Evolutionary conservation across 2,888 invertebrate species (phyloP).

Genomic region (Cosmopolites sordidus): DNA sequence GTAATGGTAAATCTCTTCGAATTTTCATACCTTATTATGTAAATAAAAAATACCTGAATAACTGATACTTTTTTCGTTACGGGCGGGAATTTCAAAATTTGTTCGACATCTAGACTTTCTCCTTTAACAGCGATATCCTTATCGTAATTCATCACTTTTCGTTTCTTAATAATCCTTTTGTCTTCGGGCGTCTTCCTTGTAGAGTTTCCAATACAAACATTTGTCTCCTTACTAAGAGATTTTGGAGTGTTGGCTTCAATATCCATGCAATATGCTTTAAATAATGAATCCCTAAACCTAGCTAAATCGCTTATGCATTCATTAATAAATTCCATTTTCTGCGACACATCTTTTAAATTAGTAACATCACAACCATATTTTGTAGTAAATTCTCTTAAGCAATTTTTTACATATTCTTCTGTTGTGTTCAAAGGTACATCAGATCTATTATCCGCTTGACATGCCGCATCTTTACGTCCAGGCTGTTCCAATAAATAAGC

Average conservation of each 20-base stretch:
- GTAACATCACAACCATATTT: not conserved
- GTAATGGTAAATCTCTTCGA: no score
- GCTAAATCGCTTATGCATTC: conserved; percentile 34
- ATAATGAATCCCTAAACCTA: conserved; percentile 31
- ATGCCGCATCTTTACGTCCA: no score
- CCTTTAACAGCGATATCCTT: not conserved
- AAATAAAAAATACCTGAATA: conserved; percentile 12
- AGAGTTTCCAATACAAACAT: not conserved
- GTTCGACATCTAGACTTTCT: not conserved
- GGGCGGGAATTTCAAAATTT: conserved; percentile 6
- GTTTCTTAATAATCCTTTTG: conserved; percentile 4
- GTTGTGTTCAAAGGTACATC: no score
- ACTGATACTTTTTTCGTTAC: conserved; percentile 8
- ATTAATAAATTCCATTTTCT: conserved; percentile 34
- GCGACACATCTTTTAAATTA: conserved; percentile 23
- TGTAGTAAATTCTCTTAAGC: not conserved
- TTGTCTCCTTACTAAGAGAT: not conserved
- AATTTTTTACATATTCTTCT: not conserved
- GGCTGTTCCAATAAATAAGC: no score
- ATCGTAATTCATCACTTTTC: not conserved
- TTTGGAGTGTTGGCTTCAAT: conserved; percentile 1
- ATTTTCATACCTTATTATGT: no score
- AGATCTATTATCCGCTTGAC: no score
- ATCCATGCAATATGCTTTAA: conserved; percentile 18
- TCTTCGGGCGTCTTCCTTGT: not conserved